Evolutionary conservation across 23 tunicate species (phyloP).

Genomic region (Styela plicata): DNA sequence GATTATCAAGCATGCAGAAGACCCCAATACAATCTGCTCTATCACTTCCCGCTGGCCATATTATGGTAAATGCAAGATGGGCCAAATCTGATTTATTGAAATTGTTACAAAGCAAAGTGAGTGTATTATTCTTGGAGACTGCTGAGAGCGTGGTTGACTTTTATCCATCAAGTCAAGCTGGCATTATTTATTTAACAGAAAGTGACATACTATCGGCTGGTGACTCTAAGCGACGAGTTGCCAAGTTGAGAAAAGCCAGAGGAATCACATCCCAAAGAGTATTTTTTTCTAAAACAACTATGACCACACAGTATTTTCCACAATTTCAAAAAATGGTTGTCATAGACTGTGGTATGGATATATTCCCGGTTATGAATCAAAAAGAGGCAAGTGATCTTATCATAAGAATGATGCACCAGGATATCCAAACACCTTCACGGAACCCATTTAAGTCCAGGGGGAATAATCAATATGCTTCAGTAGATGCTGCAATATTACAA

Average conservation of each 20-base stretch:
- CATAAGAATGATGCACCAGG: conserved; percentile 29
- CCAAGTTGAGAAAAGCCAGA: conserved; percentile 35
- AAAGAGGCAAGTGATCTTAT: conserved; percentile 35
- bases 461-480: not conserved
- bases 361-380: conserved; percentile 18
- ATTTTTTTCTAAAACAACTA: conserved; percentile 34
- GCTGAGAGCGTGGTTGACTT: conserved; percentile 41
- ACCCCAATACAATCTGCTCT: conserved; percentile 44
- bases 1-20: conserved; percentile 2
- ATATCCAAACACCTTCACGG: conserved; percentile 32
- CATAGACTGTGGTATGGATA: conserved; percentile 33
- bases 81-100: conserved; percentile 14
- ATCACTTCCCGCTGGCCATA: conserved; percentile 37
- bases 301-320: conserved; percentile 23
- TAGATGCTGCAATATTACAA: conserved; percentile 26
- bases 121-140: conserved; percentile 21
- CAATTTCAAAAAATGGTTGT: conserved; percentile 42
- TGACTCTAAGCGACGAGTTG: conserved; percentile 27
- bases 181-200: conserved; percentile 41
- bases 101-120: conserved; percentile 21
- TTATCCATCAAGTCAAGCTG: conserved; percentile 38
- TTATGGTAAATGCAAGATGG: conserved; percentile 34
- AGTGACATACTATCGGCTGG: conserved; percentile 35
- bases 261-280: conserved; percentile 20
- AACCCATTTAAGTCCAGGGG: conserved; percentile 9